Base-by-base conservation (phyloP, 1,140 invertebrate species). In the Heliconius hewitsoni region DNA sequence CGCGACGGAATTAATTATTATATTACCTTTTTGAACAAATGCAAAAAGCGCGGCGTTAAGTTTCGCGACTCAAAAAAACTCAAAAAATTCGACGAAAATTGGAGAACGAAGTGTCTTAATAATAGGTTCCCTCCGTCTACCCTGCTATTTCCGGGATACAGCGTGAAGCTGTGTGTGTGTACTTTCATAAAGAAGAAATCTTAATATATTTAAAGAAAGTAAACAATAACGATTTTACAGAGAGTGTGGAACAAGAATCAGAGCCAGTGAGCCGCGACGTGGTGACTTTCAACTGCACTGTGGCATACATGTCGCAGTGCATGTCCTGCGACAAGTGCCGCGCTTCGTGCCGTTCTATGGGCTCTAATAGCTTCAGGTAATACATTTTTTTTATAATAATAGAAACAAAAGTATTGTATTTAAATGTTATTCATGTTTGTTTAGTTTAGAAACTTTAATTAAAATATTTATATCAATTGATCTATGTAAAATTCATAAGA, bases 241-340 rank as follows among this genome's bases (percentile, higher is more conserved):
- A 97, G 90, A 96, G 95, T 75, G 91, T 95, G 55, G 96, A 97
- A 80, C 95, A 96, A 86, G 96, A 96, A 57, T 94, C 96, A 3
- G 85, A 95, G 83, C 95, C 96, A 3, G 85, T 95, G 23, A 97
- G 96, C 87, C 95, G 95, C 2, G 96, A 97, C 88, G 90, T 91
- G 70, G 95, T 96, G 81, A 96, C 96, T 6, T 95, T 97, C 1
- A 99, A 99, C 94, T 99, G 98, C 91, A 98, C 98, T 9, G 98
- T 99, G 1, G 98, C 98, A 2, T 99, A 97, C 92, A 97, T 98
- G 96, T 96, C 97, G 30, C 96, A 98, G 86, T 99, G 98, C 91
- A 97, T 97, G 95, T 98, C 98, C 3, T 97, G 97, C 95, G 96
- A 97, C 87, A 99, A 98, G 90, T 99, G 98, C 90, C 96, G 96